These are phyloP conservation scores for Drosophila quadrilineata DNA, from an alignment of 1,140 invertebrate genomes.

Conservation along the genomic window DNA sequence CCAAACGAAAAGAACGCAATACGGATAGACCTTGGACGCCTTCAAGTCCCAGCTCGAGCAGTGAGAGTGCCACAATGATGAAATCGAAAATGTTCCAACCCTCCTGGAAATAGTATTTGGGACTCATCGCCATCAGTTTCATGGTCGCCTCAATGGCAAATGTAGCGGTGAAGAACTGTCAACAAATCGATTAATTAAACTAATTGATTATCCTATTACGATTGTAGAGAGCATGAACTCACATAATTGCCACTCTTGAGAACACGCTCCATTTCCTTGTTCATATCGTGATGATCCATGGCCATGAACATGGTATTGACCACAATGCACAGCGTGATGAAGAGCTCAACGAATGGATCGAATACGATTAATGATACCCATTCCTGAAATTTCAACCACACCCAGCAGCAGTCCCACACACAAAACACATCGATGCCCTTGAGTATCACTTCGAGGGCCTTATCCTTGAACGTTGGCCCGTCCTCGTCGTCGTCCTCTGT, in stretches of 20 bases:
- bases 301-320: slow-evolving; percentile 99
- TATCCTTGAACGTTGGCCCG: slow-evolving; percentile 93
- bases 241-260: slow-evolving; percentile 97
- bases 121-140: slow-evolving; percentile 98
- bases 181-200: slow-evolving; percentile 23
- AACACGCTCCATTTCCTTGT: slow-evolving; percentile 91
- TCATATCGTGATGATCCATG: slow-evolving; percentile 97
- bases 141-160: slow-evolving; percentile 98
- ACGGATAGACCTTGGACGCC: slow-evolving; percentile 97
- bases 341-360: slow-evolving; percentile 98
- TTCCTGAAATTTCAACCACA: slow-evolving; percentile 95
- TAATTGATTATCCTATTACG: slow-evolving; percentile 4
- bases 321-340: slow-evolving; percentile 98
- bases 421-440: slow-evolving; percentile 95
- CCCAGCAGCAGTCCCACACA: slow-evolving; percentile 97
- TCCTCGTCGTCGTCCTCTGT: slow-evolving; percentile 93
- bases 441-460: slow-evolving; percentile 87
- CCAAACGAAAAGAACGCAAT: slow-evolving; percentile 98
- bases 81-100: slow-evolving; percentile 99
- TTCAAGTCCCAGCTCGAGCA: slow-evolving; percentile 95
- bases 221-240: no score
- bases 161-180: slow-evolving; percentile 98
- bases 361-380: slow-evolving; percentile 95
- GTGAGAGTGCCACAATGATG: slow-evolving; percentile 97
- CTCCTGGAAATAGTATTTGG: slow-evolving; percentile 98